A percentile compares a stretch with the other conserved stretches of the same genome.
Conservation (phyloP, 2,888 invertebrate species). For the Drosophila multiciliata region DNA sequence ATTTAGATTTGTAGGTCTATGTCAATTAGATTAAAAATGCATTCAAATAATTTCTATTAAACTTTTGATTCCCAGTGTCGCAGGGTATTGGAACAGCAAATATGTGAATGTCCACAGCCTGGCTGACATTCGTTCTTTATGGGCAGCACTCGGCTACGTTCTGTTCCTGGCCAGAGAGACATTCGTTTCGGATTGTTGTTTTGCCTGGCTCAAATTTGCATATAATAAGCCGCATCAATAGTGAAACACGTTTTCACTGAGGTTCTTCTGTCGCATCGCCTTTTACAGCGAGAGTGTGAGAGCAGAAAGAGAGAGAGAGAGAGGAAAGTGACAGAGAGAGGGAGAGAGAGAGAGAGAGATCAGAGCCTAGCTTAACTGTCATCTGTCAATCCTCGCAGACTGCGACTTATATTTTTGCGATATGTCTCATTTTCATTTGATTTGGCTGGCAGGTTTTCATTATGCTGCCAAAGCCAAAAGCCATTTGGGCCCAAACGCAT, state of each 20-base stretch:
- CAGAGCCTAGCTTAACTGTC: conserved; percentile 54
- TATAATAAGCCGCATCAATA: conserved; percentile 85
- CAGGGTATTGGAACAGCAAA: conserved; percentile 37
- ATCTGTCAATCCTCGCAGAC: conserved; percentile 74
- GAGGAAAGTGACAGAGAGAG: conserved; percentile 7
- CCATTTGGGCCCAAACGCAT: conserved; percentile 63
- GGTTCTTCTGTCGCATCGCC: conserved; percentile 59
- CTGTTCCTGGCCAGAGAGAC: conserved; percentile 43
- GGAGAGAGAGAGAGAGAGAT: conserved; percentile 13
- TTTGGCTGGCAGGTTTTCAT: conserved; percentile 69
- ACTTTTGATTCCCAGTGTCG: neutral
- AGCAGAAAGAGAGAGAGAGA: conserved; percentile 1
- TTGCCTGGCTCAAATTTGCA: conserved; percentile 82
- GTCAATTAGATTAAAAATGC: neutral
- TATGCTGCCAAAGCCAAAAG: conserved; percentile 49
- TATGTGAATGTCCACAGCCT: conserved; percentile 51
- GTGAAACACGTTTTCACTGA: conserved; percentile 81
- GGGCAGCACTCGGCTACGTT: conserved; percentile 70
- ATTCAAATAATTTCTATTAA: neutral
- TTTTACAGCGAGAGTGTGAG: conserved; percentile 38
- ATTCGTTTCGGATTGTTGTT: conserved; percentile 53
- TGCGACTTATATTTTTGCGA: conserved; percentile 74
- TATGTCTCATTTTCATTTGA: conserved; percentile 82
- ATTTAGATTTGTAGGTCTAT: neutral
- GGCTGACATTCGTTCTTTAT: conserved; percentile 81